Evolutionary conservation across 2,888 invertebrate species (phyloP).

Genomic region (Capitulum mitella): DNA sequence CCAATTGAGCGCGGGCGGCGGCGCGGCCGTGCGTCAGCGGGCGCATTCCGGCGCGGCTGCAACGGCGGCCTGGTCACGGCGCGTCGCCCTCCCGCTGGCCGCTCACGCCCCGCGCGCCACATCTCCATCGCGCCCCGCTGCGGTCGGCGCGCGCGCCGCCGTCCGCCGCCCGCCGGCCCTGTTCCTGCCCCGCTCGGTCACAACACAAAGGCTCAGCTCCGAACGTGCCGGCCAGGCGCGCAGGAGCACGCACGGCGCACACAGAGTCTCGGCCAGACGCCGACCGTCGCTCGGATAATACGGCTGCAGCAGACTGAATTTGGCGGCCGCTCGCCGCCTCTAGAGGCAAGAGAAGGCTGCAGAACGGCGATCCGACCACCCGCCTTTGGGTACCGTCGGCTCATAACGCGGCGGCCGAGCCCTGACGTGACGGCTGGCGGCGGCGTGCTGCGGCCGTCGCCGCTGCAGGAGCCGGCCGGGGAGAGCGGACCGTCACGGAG

Average conservation of each 20-base stretch:
- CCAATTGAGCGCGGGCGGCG: neutral
- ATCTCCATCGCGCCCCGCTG: neutral
- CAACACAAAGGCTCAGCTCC: no score
- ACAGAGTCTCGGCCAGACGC: no score
- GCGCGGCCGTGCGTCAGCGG: neutral
- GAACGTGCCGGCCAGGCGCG: neutral
- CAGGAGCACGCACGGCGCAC: neutral
- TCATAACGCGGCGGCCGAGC: no score
- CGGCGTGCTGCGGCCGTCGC: no score
- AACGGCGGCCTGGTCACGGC: conserved; percentile 8
- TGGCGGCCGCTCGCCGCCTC: no score
- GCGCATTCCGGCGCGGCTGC: neutral
- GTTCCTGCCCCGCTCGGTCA: no score
- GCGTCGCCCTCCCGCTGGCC: neutral
- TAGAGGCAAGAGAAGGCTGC: neutral
- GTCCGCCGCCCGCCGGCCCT: neutral
- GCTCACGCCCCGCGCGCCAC: neutral
- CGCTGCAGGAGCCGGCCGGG: no score
- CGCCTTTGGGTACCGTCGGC: no score
- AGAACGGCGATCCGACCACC: neutral
- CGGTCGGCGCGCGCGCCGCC: neutral
- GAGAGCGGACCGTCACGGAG: no score
- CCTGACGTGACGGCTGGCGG: no score
- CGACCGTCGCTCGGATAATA: no score
- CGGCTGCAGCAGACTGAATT: no score